phyloP scores from a whole-genome alignment of 2,113 vertebrate genomes.

The Benitochromis conjunctus region DNA sequence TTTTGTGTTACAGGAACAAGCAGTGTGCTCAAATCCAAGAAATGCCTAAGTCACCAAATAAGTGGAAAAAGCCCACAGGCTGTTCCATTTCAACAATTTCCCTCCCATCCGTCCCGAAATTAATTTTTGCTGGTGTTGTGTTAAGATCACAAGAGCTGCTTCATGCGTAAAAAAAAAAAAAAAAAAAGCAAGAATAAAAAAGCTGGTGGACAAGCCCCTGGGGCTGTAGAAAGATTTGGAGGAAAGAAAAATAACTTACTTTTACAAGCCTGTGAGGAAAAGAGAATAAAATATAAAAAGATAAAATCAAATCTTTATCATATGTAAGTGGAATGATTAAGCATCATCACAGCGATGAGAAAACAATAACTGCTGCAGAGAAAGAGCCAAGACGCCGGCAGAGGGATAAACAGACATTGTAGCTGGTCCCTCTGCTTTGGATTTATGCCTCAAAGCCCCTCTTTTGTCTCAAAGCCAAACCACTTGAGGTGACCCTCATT shows the following conservation, averaged over 20 bases:
- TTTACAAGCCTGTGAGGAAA: conserved; percentile 31
- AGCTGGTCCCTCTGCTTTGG: conserved; percentile 44
- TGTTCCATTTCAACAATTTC: conserved; percentile 63
- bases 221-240: conserved; percentile 37
- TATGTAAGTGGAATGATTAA: conserved; percentile 30
- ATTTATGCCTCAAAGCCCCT: conserved; percentile 65
- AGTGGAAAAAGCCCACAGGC: conserved; percentile 63
- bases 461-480: conserved; percentile 72
- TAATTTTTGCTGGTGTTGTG: conserved; percentile 68
- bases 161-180: conserved; percentile 4
- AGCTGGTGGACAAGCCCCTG: conserved; percentile 39
- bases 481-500: conserved; percentile 76
- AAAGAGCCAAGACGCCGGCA: conserved; percentile 11
- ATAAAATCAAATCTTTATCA: conserved; percentile 33
- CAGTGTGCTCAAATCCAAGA: conserved; percentile 54
- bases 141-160: conserved; percentile 65
- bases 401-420: conserved; percentile 63
- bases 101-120: conserved; percentile 60
- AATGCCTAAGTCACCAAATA: conserved; percentile 69
- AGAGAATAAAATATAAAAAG: conserved; percentile 4
- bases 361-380: conserved; percentile 28
- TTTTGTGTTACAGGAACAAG: conserved; percentile 67
- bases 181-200: conserved; percentile 9
- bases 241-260: conserved; percentile 41
- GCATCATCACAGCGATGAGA: background rate